Conservation (phyloP, 2,113 vertebrate genomes). For the Neogale vison region DNA sequence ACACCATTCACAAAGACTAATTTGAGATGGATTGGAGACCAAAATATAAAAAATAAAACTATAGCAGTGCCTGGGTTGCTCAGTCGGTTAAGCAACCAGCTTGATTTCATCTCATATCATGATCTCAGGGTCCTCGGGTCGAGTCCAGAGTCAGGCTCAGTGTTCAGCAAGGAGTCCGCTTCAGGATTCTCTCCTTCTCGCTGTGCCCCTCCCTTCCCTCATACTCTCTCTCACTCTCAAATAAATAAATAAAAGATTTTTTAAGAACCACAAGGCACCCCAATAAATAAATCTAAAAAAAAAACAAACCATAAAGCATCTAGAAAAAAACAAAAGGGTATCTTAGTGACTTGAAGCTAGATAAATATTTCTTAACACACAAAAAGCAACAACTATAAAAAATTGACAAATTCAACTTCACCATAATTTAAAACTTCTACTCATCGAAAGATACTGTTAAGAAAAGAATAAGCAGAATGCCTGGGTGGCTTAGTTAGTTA, state of each 20-base stretch:
- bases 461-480: background rate
- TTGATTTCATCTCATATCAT: background rate
- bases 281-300: background rate
- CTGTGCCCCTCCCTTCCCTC: background rate
- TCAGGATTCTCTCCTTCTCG: background rate
- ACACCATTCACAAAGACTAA: background rate
- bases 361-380: background rate
- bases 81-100: background rate
- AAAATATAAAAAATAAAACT: background rate
- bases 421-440: background rate
- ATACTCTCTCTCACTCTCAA: background rate
- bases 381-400: background rate
- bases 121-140: background rate
- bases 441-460: background rate
- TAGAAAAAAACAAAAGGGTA: background rate
- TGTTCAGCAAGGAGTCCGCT: background rate
- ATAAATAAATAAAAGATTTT: background rate
- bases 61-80: background rate
- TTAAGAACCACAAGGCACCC: too few relatives aligned
- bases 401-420: background rate
- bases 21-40: background rate
- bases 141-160: background rate
- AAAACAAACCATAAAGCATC: background rate
- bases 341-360: background rate
- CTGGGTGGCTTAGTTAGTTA: too few relatives aligned